Base-by-base conservation (phyloP, 2,113 vertebrate genomes). In the Erinaceus europaeus region DNA sequence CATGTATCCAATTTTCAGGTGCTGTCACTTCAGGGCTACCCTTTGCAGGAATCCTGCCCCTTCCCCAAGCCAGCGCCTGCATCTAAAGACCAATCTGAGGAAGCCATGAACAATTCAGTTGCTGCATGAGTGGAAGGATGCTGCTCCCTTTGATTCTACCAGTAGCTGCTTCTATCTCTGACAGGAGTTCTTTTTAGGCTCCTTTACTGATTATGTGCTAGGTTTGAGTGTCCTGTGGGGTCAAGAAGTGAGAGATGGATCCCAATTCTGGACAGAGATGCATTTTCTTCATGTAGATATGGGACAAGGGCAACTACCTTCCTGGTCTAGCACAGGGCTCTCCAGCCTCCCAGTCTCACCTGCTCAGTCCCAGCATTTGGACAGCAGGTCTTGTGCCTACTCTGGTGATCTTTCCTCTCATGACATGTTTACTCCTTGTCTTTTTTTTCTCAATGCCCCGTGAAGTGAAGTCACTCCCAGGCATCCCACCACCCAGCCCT, bases 391-490 rank as follows among this genome's bases (percentile, higher is more conserved):
- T 1, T 27, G n/a, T n/a, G n/a, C 69, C 23, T 44, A 4, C 29
- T 34, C 44, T 4, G 1, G 18, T 38, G 82, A 69, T 52, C 50
- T 6, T 32, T 59, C 42, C 9, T 5, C 40, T 62, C 29, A 36
- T 61, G 15, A 25, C 76, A 42, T 53, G 61, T 72, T 95, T 72
- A 91, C 32, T 88, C 62, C 67, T 21, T 86, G 59, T 88, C 42
- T 75, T 64, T 29, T 95, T 69, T 93, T 27, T 93, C 53, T 83
- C 80, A 32, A 80, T 89, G 64, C 65, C 72, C 29, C 79, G n/a
- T 92, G 93, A 96, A 97, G 91, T 91, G 81, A 97, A 97, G 86
- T 86, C 95, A 6, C 90, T 75, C 25, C 55, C 96, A 0, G 94
- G 91, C 77, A 92, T 92, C 2, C 84, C 95, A 52, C 64, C 95